A percentile compares a stretch with the other conserved stretches of the same genome.
Conservation (phyloP, 1,140 invertebrate species). For the Pteromalus puparum region DNA sequence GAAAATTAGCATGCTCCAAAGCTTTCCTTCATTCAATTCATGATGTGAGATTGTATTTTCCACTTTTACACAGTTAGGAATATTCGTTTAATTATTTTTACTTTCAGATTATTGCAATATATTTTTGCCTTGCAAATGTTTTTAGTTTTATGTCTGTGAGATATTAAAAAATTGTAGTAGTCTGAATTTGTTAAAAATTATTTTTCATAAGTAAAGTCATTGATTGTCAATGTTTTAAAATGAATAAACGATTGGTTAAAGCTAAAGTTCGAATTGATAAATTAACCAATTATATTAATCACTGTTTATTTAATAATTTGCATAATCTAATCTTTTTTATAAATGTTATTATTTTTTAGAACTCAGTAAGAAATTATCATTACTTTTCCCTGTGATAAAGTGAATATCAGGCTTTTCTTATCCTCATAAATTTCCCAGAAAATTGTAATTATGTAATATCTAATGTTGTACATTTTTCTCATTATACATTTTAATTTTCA, state of each 20-base stretch:
- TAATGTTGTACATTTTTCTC: background rate
- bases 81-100: background rate
- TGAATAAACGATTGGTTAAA: too few relatives aligned
- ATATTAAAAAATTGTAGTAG: too few relatives aligned
- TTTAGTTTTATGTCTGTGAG: too few relatives aligned
- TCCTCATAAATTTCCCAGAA: background rate
- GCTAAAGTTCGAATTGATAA: too few relatives aligned
- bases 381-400: too few relatives aligned
- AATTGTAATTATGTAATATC: background rate
- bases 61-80: background rate
- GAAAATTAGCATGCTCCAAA: slow-evolving; percentile 6
- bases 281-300: too few relatives aligned
- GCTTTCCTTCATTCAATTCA: slow-evolving; percentile 23
- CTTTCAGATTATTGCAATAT: background rate
- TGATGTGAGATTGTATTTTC: background rate
- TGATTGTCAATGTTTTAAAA: too few relatives aligned
- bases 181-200: too few relatives aligned
- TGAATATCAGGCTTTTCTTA: slow-evolving; percentile 24
- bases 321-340: too few relatives aligned
- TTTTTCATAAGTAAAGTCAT: too few relatives aligned
- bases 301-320: too few relatives aligned
- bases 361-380: background rate
- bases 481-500: slow-evolving; percentile 75
- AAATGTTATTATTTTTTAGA: too few relatives aligned
- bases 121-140: slow-evolving; percentile 14